Evolutionary conservation across 2,113 vertebrate species (phyloP).

Genomic region (Oncorhynchus tshawytscha): DNA sequence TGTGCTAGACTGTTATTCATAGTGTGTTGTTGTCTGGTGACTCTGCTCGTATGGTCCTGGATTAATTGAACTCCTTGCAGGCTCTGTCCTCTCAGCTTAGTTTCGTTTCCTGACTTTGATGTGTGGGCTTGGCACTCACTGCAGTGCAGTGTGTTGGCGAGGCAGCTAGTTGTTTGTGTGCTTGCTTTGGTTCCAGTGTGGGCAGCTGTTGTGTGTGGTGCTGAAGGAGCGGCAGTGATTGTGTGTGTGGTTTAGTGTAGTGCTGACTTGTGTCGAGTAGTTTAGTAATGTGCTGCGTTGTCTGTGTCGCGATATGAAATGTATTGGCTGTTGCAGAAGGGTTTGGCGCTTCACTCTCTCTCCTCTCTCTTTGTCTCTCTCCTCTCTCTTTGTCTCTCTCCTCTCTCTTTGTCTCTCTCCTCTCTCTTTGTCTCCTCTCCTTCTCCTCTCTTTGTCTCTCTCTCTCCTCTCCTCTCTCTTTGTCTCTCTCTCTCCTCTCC

Average conservation of each 20-base stretch:
- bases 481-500: neutral
- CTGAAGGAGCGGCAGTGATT: neutral
- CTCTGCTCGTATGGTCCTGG: neutral
- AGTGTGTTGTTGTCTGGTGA: neutral
- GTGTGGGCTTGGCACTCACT: slow-evolving; percentile 1
- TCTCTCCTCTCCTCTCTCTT: neutral
- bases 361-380: neutral
- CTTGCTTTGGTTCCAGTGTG: neutral
- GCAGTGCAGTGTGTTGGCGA: neutral
- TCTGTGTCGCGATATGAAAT: neutral
- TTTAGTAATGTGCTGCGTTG: neutral
- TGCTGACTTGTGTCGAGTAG: neutral
- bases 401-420: neutral
- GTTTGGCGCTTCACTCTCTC: neutral
- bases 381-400: too few species aligned
- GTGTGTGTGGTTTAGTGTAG: neutral
- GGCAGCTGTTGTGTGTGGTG: neutral
- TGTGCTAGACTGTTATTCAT: neutral
- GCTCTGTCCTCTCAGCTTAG: neutral
- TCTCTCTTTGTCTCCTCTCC: neutral
- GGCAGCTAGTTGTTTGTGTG: neutral
- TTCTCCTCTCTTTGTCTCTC: neutral
- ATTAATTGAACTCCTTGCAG: neutral
- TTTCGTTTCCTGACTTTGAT: neutral
- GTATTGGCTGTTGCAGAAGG: neutral